Conservation (phyloP, 2,888 invertebrate genomes). For the Ernsta delagoae region DNA sequence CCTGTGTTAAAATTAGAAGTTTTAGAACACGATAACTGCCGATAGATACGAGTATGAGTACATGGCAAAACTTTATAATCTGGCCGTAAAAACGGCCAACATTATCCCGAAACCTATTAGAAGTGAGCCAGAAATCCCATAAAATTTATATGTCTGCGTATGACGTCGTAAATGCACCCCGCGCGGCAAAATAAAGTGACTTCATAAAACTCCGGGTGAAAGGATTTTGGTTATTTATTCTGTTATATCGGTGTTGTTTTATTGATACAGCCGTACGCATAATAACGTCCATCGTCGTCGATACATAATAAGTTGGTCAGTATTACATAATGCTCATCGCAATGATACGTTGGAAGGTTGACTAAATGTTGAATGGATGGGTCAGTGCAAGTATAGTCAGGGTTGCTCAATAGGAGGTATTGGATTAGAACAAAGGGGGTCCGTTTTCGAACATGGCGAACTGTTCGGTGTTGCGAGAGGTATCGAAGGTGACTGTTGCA, state of each 20-base stretch:
- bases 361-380: slow-evolving; percentile 22
- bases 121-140: slow-evolving; percentile 67
- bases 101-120: slow-evolving; percentile 56
- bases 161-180: slow-evolving; percentile 73
- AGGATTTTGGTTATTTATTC: slow-evolving; percentile 14
- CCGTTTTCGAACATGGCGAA: slow-evolving; percentile 55
- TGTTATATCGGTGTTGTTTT: slow-evolving; percentile 8
- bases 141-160: slow-evolving; percentile 75
- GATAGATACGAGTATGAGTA: slow-evolving; percentile 5
- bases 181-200: slow-evolving; percentile 59
- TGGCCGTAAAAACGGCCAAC: slow-evolving; percentile 20
- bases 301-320: not conserved
- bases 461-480: slow-evolving; percentile 42
- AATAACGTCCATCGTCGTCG: not conserved
- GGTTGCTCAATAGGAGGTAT: slow-evolving; percentile 13
- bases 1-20: not conserved
- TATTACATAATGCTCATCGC: slow-evolving; percentile 12
- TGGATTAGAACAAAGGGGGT: slow-evolving; percentile 55
- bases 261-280: slow-evolving; percentile 9
- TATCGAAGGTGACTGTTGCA: not conserved
- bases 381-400: not conserved
- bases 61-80: slow-evolving; percentile 17
- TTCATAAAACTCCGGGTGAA: slow-evolving; percentile 56
- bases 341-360: slow-evolving; percentile 26
- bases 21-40: slow-evolving; percentile 7